Percentiles rank a stretch among this genome's conserved stretches.
These are phyloP conservation scores for Eupithecia insigniata DNA, from an alignment of 2,888 invertebrate genomes.

Conservation along the genomic window DNA sequence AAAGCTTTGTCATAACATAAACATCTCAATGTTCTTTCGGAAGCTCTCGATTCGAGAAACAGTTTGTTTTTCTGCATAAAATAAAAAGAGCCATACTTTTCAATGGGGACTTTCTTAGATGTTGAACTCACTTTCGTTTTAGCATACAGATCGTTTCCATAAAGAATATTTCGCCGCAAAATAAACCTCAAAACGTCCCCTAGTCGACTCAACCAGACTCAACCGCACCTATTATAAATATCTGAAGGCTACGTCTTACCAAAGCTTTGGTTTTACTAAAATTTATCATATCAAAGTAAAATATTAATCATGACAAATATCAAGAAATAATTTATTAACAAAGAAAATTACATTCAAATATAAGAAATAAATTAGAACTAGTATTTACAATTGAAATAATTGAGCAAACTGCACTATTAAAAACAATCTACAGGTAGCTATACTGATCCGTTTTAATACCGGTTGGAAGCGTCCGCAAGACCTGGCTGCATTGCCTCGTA, in stretches of 20 bases:
- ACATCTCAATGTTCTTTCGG: background rate
- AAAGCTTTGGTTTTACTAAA: background rate
- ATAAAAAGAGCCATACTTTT: conserved; percentile 7
- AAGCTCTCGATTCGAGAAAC: conserved; percentile 1
- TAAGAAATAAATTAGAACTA: no score
- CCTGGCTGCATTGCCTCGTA: no score
- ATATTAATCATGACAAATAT: conserved; percentile 2
- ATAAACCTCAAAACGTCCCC: conserved; percentile 37
- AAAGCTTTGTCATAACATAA: conserved; percentile 17
- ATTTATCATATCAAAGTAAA: background rate
- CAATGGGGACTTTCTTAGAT: conserved; percentile 24
- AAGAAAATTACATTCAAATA: no score
- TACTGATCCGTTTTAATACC: no score
- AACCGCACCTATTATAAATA: conserved; percentile 28
- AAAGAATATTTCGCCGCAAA: conserved; percentile 36
- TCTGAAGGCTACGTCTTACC: conserved; percentile 10
- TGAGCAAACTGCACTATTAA: no score
- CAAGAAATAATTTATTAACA: no score
- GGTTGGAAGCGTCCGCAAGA: no score
- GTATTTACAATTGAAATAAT: no score
- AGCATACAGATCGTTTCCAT: conserved; percentile 37
- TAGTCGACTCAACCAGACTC: conserved; percentile 25
- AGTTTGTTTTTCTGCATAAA: background rate
- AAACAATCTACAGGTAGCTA: no score
- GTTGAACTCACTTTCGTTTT: conserved; percentile 33